These are phyloP conservation scores for Anisognathus igniventris DNA, from an alignment of 2,797 vertebrate genomes.

Conservation along the genomic window DNA sequence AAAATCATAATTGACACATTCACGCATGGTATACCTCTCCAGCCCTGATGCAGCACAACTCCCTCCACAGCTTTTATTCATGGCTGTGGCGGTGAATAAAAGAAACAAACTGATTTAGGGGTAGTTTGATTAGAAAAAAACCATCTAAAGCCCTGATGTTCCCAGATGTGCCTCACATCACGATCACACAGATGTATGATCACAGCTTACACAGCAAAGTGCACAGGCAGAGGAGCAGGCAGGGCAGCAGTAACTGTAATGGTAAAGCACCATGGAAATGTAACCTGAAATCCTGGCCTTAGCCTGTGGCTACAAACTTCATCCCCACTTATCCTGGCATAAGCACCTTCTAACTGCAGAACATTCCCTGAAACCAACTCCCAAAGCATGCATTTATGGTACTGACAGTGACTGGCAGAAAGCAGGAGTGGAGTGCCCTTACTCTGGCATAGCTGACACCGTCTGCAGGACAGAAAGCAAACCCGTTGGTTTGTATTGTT, in stretches of 20 bases:
- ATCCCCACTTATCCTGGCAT: background rate
- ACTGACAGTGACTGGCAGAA: background rate
- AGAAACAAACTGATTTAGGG: background rate
- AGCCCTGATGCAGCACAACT: background rate
- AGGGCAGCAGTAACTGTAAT: background rate
- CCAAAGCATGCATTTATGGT: background rate
- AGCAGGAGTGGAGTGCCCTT: background rate
- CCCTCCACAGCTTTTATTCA: background rate
- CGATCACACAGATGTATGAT: rapidly evolving
- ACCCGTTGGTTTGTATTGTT: background rate
- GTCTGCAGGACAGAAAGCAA: background rate
- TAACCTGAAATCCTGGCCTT: background rate
- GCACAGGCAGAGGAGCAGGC: background rate
- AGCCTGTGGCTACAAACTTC: background rate
- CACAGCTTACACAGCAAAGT: background rate
- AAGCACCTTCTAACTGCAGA: background rate
- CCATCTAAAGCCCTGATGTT: background rate
- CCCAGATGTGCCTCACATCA: background rate
- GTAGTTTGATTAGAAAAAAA: background rate
- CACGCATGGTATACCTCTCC: background rate
- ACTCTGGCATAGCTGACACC: background rate
- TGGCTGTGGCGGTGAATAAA: background rate
- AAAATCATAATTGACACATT: background rate
- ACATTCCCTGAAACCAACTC: background rate
- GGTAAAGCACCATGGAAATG: background rate